Percentiles rank a stretch among this genome's conserved stretches.
These are phyloP conservation scores for Jacana jacana DNA, from an alignment of 2,113 vertebrate species.

Conservation along the genomic window DNA sequence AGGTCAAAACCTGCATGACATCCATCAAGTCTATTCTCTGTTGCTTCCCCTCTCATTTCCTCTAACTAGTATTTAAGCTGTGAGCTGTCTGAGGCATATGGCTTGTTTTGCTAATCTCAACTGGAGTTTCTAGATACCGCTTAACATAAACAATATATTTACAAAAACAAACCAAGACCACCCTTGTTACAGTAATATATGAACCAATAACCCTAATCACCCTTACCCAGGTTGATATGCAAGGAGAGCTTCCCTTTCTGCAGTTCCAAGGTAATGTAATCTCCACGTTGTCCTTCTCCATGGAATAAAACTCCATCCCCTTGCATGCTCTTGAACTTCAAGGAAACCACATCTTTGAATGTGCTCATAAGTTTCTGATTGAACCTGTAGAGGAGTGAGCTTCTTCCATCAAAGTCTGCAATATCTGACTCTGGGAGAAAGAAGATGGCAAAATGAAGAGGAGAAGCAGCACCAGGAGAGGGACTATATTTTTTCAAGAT, in stretches of 20 bases:
- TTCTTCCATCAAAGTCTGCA: conserved; percentile 94
- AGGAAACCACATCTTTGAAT: conserved; percentile 94
- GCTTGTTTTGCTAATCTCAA: neutral
- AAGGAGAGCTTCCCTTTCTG: conserved; percentile 88
- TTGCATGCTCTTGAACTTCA: conserved; percentile 95
- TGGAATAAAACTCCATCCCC: conserved; percentile 93
- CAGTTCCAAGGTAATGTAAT: conserved; percentile 93
- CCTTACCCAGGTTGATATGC: conserved; percentile 90
- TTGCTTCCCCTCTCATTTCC: neutral
- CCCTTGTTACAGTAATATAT: neutral
- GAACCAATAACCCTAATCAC: neutral
- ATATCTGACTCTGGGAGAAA: conserved; percentile 85
- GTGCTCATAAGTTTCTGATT: conserved; percentile 98
- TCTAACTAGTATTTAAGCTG: neutral
- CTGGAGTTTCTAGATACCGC: neutral
- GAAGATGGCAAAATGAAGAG: neutral
- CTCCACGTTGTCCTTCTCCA: conserved; percentile 93
- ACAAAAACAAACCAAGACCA: neutral
- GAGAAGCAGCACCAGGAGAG: neutral
- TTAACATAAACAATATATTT: neutral
- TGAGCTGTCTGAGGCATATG: neutral
- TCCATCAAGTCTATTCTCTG: neutral
- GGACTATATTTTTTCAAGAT: neutral
- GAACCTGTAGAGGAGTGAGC: conserved; percentile 96
- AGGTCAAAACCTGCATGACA: neutral